A percentile compares a stretch with the other conserved stretches of the same genome.
These are phyloP conservation scores for Vultur gryphus DNA, from an alignment of 2,797 vertebrate genomes.

Conservation along the genomic window DNA sequence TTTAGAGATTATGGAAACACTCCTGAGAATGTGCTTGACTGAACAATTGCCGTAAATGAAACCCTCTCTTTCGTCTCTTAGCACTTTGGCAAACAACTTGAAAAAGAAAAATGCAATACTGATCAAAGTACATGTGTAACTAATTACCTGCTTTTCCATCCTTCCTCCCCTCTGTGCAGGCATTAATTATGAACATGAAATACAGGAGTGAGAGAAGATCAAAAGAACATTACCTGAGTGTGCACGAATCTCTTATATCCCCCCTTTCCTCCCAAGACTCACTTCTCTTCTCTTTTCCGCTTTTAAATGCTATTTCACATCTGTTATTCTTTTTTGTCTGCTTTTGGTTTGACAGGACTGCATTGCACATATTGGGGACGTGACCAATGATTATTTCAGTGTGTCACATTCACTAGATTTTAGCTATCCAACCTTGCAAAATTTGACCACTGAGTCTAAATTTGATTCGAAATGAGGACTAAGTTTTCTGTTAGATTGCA, in stretches of 20 bases:
- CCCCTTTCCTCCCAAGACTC: background rate
- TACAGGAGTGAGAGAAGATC: slow-evolving; percentile 10
- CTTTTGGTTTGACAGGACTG: background rate
- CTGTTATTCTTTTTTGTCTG: background rate
- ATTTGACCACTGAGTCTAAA: background rate
- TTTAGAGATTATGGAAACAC: background rate
- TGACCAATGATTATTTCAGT: background rate
- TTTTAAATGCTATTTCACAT: background rate
- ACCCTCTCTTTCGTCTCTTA: background rate
- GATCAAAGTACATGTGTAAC: slow-evolving; percentile 48
- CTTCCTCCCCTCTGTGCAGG: background rate
- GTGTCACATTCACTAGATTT: background rate
- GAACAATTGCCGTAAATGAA: background rate
- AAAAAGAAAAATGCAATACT: slow-evolving; percentile 18
- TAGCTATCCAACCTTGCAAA: background rate
- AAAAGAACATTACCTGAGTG: slow-evolving; percentile 31
- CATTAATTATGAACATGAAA: slow-evolving; percentile 6
- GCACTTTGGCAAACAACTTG: background rate
- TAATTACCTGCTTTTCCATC: slow-evolving; percentile 39
- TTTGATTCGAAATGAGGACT: background rate
- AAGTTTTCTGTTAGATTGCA: background rate
- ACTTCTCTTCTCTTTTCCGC: background rate
- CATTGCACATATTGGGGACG: background rate
- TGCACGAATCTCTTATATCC: background rate
- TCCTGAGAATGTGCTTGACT: background rate